Base-by-base conservation (phyloP, 2,888 invertebrate species). In the Andrena chrysosceles region DNA sequence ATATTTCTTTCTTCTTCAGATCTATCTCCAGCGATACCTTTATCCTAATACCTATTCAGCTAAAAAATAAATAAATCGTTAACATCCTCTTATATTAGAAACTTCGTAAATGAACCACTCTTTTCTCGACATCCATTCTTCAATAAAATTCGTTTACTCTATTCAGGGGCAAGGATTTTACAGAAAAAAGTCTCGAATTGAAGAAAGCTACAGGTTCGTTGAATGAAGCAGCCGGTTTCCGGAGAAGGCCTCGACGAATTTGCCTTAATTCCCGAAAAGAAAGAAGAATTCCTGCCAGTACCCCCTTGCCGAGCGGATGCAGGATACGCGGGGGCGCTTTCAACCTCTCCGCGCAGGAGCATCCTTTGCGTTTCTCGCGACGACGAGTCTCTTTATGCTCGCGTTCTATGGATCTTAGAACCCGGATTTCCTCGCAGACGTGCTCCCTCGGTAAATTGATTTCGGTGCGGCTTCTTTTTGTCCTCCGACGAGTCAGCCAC, bases 391-490 rank as follows among this genome's bases (percentile, higher is more conserved):
- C 91, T 93, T 92, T 92, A 91, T 91, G 86, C 82, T 85, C 88
- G 84, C 89, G 89, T 92, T 91, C 91, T 90, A 91, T 89, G 89
- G 92, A 93, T 92, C 91, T 89, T 89, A 88, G 89, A 86, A 90
- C 83, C 89, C 92, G 93, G 93, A 93, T 93, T 93, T 93, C 93
- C 92, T 91, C 67, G 79, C 81, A 87, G 90, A 87, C 89, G 77
- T 76, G 76, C 81, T 63, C 75, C 84, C 82, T 85, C 83, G 88
- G 84, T 87, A 89, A 90, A 91, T 91, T 91, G 91, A 91, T 91
- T 91, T 88, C 84, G 84, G 83, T 89, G 89, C 85, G 91, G 91
- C 90, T 91, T 91, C 91, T 91, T 91, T 91, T 91, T 91, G 90
- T 91, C 89, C 91, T 77, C 59, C 66, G 60, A 10, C 76, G 60